These are phyloP conservation scores for Mactra quadrangularis DNA, from an alignment of 1,140 invertebrate genomes.

Conservation along the genomic window DNA sequence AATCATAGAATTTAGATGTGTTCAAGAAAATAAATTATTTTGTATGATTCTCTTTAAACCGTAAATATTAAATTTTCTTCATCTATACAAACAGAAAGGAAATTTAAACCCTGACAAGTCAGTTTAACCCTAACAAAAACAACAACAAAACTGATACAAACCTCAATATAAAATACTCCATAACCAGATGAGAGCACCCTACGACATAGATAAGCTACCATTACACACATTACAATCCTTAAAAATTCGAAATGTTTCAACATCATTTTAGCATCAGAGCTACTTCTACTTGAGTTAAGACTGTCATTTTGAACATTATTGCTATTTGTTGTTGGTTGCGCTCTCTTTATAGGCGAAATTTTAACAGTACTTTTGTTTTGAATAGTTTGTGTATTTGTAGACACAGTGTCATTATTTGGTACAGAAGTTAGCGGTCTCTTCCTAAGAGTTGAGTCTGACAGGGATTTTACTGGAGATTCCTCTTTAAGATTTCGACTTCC, in stretches of 20 bases:
- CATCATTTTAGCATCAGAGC: constrained; percentile 59
- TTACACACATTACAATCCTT: constrained; percentile 48
- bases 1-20: too few species aligned
- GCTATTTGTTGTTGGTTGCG: neutral
- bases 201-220: constrained; percentile 49
- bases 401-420: neutral
- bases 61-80: too few species aligned
- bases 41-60: too few species aligned
- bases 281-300: constrained; percentile 50
- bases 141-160: neutral
- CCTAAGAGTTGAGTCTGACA: neutral
- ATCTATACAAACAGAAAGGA: too few species aligned
- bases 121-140: too few species aligned
- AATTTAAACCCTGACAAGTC: too few species aligned
- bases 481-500: too few species aligned
- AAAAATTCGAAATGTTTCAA: constrained; percentile 61
- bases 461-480: too few species aligned
- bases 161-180: constrained; percentile 55
- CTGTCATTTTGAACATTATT: constrained; percentile 23
- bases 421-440: neutral
- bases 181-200: constrained; percentile 39
- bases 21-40: too few species aligned
- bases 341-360: constrained; percentile 40
- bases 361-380: constrained; percentile 38
- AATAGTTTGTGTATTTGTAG: neutral